These are phyloP conservation scores for Spinus olivaceus DNA, from an alignment of 2,797 vertebrate genomes.

Conservation along the genomic window DNA sequence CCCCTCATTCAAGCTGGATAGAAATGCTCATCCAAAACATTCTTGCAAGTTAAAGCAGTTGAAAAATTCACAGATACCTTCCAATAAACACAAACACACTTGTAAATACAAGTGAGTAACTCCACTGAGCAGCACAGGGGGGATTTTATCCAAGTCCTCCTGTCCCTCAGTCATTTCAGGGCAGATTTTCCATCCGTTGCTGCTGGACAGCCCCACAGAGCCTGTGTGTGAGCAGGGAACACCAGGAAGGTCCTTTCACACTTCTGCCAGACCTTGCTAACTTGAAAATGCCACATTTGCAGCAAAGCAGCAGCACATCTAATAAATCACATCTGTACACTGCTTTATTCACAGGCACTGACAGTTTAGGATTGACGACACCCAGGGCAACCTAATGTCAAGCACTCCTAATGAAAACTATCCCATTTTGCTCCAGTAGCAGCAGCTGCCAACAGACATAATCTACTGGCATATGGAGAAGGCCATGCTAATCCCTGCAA, in stretches of 20 bases:
- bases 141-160: background rate
- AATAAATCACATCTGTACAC: slow-evolving; percentile 66
- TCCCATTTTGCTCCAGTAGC: slow-evolving; percentile 62
- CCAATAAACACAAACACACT: background rate
- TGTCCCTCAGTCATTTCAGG: background rate
- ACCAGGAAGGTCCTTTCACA: slow-evolving; percentile 5
- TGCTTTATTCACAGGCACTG: slow-evolving; percentile 65
- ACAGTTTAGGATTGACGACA: slow-evolving; percentile 73
- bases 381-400: slow-evolving; percentile 69
- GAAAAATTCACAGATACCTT: background rate
- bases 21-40: background rate
- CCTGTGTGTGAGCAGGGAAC: background rate
- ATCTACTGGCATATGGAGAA: slow-evolving; percentile 72
- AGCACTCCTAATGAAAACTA: slow-evolving; percentile 73
- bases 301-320: slow-evolving; percentile 29
- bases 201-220: background rate
- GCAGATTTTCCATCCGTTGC: background rate
- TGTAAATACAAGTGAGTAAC: background rate
- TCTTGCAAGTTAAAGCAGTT: background rate
- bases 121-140: background rate
- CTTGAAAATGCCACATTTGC: slow-evolving; percentile 44
- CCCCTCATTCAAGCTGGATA: background rate
- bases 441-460: slow-evolving; percentile 71
- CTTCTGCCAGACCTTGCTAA: slow-evolving; percentile 32
- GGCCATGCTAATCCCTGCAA: slow-evolving; percentile 71